Evolutionary conservation across 2,797 vertebrate genomes (phyloP).

Genomic region (Schizopygopsis malacanthus): DNA sequence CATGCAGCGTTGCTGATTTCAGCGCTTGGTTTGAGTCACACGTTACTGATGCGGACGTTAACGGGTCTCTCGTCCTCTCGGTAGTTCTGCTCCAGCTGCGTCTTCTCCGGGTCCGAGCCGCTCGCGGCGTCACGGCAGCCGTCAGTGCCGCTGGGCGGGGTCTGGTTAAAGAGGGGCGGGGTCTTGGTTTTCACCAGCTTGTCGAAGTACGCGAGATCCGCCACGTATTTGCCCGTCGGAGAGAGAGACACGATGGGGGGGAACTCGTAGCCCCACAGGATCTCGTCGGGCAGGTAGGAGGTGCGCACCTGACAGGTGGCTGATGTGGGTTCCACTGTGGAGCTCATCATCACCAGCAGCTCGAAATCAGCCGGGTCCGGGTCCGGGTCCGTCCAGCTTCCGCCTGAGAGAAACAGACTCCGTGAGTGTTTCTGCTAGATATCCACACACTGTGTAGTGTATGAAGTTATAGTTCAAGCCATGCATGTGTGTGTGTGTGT

Average conservation of each 20-base stretch:
- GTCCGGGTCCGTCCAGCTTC: conserved; percentile 72
- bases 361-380: conserved; percentile 84
- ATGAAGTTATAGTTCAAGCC: no score
- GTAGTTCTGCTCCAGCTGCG: conserved; percentile 88
- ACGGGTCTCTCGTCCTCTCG: conserved; percentile 78
- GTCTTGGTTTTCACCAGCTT: conserved; percentile 85
- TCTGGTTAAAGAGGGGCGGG: conserved; percentile 73
- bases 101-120: conserved; percentile 85
- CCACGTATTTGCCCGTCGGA: conserved; percentile 91
- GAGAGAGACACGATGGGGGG: conserved; percentile 92
- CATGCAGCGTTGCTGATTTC: background rate
- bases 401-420: conserved; percentile 59
- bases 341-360: conserved; percentile 92
- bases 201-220: conserved; percentile 93
- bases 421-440: no score
- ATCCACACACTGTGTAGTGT: background rate
- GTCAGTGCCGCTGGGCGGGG: conserved; percentile 73
- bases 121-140: conserved; percentile 67
- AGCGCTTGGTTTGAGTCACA: conserved; percentile 70
- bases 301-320: conserved; percentile 93
- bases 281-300: conserved; percentile 95
- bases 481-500: no score
- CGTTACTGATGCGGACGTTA: conserved; percentile 92
- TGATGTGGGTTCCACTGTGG: conserved; percentile 92
- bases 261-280: conserved; percentile 97